Evolutionary conservation across 2,888 invertebrate species (phyloP).

Genomic region (Troides oblongomaculatus): DNA sequence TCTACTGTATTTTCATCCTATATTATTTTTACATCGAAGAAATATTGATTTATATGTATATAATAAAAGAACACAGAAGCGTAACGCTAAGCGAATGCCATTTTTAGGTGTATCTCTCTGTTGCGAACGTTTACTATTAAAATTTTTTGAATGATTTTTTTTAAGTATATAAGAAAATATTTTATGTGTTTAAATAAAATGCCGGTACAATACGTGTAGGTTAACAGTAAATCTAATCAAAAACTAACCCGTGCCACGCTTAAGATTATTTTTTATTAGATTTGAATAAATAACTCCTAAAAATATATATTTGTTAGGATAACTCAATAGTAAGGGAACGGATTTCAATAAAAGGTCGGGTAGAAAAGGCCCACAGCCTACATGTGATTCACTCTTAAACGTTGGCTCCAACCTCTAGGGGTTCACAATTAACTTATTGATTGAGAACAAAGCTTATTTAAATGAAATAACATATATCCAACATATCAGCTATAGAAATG

Average conservation of each 20-base stretch:
- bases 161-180: no score
- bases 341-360: slow-evolving; percentile 25
- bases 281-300: no score
- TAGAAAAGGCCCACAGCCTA: slow-evolving; percentile 5
- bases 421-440: slow-evolving; percentile 18
- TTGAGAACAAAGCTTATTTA: slow-evolving; percentile 21
- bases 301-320: background rate
- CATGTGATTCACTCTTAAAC: slow-evolving; percentile 16
- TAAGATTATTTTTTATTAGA: no score
- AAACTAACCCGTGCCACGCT: no score
- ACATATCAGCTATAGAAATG: background rate
- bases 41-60: background rate
- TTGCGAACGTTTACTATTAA: no score
- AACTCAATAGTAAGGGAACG: slow-evolving; percentile 20
- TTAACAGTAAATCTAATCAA: no score
- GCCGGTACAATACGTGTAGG: no score
- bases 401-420: slow-evolving; percentile 12
- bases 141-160: no score
- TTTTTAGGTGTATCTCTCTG: no score
- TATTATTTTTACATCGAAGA: background rate
- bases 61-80: no score
- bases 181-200: no score
- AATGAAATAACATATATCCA: slow-evolving; percentile 16
- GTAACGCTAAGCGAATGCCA: no score
- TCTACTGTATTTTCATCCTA: background rate